phyloP scores from a whole-genome alignment of 2,113 vertebrate species.

The Embiotoca jacksoni region DNA sequence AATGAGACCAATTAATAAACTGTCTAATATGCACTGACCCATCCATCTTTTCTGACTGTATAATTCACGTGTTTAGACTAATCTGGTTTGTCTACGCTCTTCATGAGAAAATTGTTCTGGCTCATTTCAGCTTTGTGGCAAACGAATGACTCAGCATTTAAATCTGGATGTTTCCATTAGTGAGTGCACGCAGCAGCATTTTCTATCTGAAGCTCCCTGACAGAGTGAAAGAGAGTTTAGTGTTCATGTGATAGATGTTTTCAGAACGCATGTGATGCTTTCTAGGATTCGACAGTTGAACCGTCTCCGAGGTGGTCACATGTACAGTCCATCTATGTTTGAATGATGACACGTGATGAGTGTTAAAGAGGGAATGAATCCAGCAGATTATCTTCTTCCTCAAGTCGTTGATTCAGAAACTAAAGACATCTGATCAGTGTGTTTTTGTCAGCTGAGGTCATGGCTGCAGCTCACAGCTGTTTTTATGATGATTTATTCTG shows the following conservation, averaged over 20 bases:
- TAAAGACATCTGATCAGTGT: no score
- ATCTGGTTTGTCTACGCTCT: not conserved
- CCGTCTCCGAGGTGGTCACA: not conserved
- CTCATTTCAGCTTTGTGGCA: conserved; percentile 2
- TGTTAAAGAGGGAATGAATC: no score
- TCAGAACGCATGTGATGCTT: not conserved
- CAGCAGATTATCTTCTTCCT: no score
- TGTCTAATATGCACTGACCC: not conserved
- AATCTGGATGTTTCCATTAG: not conserved
- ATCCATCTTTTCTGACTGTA: not conserved
- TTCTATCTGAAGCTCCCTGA: not conserved
- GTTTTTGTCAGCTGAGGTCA: no score
- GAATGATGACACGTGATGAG: no score
- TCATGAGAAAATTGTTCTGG: not conserved
- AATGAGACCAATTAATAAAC: conserved; percentile 16
- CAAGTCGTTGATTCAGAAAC: no score
- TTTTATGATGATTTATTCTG: no score
- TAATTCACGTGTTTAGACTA: not conserved
- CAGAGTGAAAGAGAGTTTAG: not conserved
- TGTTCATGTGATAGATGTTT: not conserved
- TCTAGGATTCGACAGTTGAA: not conserved
- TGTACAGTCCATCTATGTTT: not conserved
- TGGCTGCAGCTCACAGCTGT: no score
- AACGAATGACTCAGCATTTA: not conserved
- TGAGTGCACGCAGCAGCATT: not conserved